A percentile compares a stretch with the other conserved stretches of the same genome.
Evolutionary conservation across 2,113 vertebrate species (phyloP).

Genomic region (Gallinago media): DNA sequence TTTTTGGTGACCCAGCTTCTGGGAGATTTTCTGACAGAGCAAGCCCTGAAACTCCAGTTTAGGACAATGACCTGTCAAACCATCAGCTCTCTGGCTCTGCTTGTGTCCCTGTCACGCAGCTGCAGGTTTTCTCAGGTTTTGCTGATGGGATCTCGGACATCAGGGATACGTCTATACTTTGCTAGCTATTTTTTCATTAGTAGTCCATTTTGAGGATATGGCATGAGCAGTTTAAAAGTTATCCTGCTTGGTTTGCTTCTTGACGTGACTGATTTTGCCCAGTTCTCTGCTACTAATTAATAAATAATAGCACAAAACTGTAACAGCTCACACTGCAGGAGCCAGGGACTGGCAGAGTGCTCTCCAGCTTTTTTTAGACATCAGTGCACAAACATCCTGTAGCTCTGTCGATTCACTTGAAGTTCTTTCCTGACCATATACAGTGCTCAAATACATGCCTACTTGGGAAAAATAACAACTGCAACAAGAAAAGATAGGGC

Average conservation of each 20-base stretch:
- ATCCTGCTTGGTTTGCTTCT: not conserved
- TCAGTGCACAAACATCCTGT: not conserved
- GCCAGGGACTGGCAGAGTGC: not conserved
- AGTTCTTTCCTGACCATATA: not conserved
- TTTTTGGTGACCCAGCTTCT: not conserved
- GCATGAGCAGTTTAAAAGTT: not conserved
- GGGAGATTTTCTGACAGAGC: not conserved
- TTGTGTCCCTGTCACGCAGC: not conserved
- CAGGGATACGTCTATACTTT: fast-evolving
- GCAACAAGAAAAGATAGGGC: not conserved
- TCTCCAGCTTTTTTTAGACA: not conserved
- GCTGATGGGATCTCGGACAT: not conserved
- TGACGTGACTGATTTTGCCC: not conserved
- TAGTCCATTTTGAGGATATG: not conserved
- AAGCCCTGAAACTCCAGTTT: not conserved
- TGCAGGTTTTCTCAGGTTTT: not conserved
- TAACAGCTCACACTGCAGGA: not conserved
- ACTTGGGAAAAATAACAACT: not conserved
- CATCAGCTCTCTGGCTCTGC: not conserved
- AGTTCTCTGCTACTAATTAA: not conserved
- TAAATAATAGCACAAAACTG: not conserved
- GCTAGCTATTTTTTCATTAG: not conserved
- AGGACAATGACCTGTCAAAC: not conserved
- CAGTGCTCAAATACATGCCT: not conserved
- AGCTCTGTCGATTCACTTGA: not conserved